These are phyloP conservation scores for Sinocyclocheilus anophthalmus DNA, from an alignment of 2,113 vertebrate genomes.

Conservation along the genomic window DNA sequence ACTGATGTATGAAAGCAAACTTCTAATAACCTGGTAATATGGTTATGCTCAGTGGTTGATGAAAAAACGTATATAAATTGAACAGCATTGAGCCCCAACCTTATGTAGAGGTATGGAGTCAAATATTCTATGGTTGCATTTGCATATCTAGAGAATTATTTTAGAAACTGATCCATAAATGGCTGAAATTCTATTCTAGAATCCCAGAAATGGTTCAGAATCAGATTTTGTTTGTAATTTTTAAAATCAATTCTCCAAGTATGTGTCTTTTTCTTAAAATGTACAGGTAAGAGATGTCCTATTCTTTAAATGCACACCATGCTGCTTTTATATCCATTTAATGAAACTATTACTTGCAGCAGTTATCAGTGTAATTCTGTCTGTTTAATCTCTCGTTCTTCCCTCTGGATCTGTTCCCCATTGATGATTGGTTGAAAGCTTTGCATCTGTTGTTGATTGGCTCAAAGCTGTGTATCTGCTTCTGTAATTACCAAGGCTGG, in stretches of 20 bases:
- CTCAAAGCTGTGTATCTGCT: slow-evolving; percentile 22
- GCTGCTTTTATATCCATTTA: background rate
- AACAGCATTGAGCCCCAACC: background rate
- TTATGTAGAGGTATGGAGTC: background rate
- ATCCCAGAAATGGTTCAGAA: background rate
- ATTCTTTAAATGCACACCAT: background rate
- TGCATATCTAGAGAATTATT: background rate
- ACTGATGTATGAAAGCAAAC: background rate
- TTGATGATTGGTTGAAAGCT: slow-evolving; percentile 24
- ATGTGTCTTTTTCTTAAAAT: background rate
- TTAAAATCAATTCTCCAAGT: background rate
- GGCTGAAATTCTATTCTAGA: background rate
- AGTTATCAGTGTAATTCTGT: background rate
- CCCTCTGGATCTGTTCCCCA: background rate
- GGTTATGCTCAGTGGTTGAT: no score
- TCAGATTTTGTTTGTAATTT: background rate
- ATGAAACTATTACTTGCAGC: background rate
- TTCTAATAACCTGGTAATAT: no score
- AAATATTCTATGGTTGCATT: background rate
- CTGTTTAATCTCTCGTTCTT: background rate
- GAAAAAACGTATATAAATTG: background rate
- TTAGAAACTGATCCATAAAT: background rate
- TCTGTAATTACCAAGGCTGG: slow-evolving; percentile 44
- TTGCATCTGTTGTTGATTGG: slow-evolving; percentile 6
- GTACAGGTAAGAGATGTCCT: background rate